These are phyloP conservation scores for Sipha maydis DNA, from an alignment of 2,888 invertebrate genomes.

Conservation along the genomic window DNA sequence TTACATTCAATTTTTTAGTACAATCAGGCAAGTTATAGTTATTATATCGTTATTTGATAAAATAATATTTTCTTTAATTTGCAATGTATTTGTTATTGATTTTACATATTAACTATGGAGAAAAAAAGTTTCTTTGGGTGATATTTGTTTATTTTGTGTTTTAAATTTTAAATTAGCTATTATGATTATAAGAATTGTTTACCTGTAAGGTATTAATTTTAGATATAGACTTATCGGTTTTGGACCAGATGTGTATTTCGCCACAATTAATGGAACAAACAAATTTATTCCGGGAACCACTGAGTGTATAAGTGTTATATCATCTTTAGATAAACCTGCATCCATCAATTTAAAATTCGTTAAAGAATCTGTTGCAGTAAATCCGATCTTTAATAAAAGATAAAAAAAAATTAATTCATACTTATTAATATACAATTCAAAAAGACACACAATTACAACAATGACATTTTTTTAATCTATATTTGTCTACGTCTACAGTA, in stretches of 20 bases:
- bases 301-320: constrained; percentile 89
- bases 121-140: background rate
- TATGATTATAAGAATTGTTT: constrained; percentile 54
- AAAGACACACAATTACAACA: too few relatives aligned
- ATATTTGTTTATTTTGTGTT: background rate
- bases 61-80: too few relatives aligned
- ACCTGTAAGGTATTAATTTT: constrained; percentile 85
- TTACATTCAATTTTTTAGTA: too few relatives aligned
- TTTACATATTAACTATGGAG: too few relatives aligned
- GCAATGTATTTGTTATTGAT: too few relatives aligned
- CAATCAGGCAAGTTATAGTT: too few relatives aligned
- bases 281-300: constrained; percentile 95
- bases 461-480: too few relatives aligned
- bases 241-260: constrained; percentile 85
- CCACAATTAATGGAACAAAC: constrained; percentile 85
- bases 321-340: constrained; percentile 94
- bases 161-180: background rate
- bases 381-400: constrained; percentile 77
- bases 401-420: background rate
- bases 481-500: too few relatives aligned
- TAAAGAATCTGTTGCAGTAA: constrained; percentile 94
- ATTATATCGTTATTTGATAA: too few relatives aligned
- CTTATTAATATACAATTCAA: too few relatives aligned
- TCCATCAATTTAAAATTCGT: constrained; percentile 95
- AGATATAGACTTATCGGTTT: constrained; percentile 88